These are phyloP conservation scores for Lepeophtheirus salmonis DNA, from an alignment of 1,140 invertebrate species.

Conservation along the genomic window DNA sequence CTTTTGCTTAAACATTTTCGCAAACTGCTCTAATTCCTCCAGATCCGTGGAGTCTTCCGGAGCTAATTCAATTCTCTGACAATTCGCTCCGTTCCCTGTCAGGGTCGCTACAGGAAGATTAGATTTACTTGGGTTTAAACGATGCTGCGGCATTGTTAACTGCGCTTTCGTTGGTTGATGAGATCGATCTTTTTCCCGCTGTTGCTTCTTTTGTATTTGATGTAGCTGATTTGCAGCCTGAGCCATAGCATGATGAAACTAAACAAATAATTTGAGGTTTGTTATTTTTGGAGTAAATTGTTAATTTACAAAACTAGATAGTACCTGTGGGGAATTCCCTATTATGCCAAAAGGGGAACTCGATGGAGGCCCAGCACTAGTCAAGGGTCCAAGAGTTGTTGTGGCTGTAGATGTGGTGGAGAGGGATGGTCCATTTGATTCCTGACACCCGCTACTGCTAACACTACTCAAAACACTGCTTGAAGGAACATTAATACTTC, in stretches of 20 bases:
- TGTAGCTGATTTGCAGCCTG: constrained; percentile 63
- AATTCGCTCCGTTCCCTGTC: constrained; percentile 13
- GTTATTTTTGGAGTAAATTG: constrained; percentile 20
- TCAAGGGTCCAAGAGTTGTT: constrained; percentile 1
- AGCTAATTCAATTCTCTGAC: constrained; percentile 44
- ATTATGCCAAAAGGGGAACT: constrained; percentile 25
- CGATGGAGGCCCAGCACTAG: constrained; percentile 25
- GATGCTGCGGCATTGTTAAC: constrained; percentile 25
- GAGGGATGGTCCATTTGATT: constrained; percentile 11
- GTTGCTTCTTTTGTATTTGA: constrained; percentile 52
- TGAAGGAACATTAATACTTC: neutral
- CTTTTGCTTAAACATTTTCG: constrained; percentile 86
- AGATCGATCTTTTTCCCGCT: constrained; percentile 1
- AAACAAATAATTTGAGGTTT: constrained; percentile 21
- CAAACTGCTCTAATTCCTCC: constrained; percentile 87
- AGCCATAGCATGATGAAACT: constrained; percentile 53
- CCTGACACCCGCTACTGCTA: constrained; percentile 1
- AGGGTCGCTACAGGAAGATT: constrained; percentile 19
- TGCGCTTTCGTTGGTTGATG: constrained; percentile 25
- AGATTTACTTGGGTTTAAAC: constrained; percentile 19
- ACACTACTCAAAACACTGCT: neutral
- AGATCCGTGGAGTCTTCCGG: constrained; percentile 81
- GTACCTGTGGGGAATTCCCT: constrained; percentile 24
- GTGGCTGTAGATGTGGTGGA: neutral
- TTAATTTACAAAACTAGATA: constrained; percentile 20